Percentiles rank a stretch among this genome's conserved stretches.
These are phyloP conservation scores for Scaptomyza hsui DNA, from an alignment of 1,140 invertebrate genomes.

Conservation along the genomic window DNA sequence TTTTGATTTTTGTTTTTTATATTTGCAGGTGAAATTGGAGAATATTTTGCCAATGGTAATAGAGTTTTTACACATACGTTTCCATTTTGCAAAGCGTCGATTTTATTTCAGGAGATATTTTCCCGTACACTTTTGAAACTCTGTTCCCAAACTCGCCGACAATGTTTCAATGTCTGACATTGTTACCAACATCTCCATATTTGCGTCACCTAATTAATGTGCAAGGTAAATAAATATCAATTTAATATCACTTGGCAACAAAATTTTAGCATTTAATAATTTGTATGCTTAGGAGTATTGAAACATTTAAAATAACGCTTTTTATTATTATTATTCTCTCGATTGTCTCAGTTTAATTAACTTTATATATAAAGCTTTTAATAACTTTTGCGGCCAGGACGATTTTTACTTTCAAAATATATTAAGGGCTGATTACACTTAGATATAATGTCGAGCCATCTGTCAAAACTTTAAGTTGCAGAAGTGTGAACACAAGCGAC, in stretches of 20 bases:
- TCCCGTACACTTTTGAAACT: neutral
- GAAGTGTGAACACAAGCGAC: too few relatives aligned
- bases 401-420: too few relatives aligned
- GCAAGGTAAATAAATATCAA: constrained; percentile 35
- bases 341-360: too few relatives aligned
- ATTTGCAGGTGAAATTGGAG: constrained; percentile 27
- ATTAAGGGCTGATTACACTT: too few relatives aligned
- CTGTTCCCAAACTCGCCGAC: neutral
- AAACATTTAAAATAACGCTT: too few relatives aligned
- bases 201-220: constrained; percentile 42
- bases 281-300: too few relatives aligned
- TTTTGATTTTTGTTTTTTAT: neutral
- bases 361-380: too few relatives aligned
- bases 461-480: too few relatives aligned
- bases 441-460: too few relatives aligned
- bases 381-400: too few relatives aligned
- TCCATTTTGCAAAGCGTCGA: constrained; percentile 24
- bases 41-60: constrained; percentile 16
- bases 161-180: constrained; percentile 15
- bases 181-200: constrained; percentile 31
- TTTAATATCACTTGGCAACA: neutral
- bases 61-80: neutral
- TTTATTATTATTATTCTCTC: too few relatives aligned
- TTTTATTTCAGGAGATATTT: constrained; percentile 11
- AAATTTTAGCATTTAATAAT: too few relatives aligned